Evolutionary conservation across 1,140 invertebrate genomes (phyloP).

Genomic region (Micrasema minimum): DNA sequence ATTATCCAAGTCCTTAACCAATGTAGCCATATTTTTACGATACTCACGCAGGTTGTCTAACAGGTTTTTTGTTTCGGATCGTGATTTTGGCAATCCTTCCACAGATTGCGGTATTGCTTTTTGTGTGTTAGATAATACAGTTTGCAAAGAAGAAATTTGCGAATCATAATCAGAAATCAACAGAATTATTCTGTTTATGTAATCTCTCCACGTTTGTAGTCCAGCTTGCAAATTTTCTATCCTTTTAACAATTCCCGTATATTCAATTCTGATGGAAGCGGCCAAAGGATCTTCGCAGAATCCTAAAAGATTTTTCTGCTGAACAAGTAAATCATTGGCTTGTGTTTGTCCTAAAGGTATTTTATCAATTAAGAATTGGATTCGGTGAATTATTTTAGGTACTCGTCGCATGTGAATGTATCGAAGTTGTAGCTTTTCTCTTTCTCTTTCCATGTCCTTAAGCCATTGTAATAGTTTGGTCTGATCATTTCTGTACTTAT

Average conservation of each 20-base stretch:
- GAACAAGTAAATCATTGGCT: slow-evolving; percentile 70
- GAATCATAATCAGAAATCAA: slow-evolving; percentile 72
- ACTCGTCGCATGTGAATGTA: slow-evolving; percentile 82
- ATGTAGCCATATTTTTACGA: slow-evolving; percentile 69
- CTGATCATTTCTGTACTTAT: slow-evolving; percentile 80
- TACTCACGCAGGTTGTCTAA: slow-evolving; percentile 71
- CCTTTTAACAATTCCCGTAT: slow-evolving; percentile 78
- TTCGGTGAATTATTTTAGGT: slow-evolving; percentile 75
- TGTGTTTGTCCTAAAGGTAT: slow-evolving; percentile 75
- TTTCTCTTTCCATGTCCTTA: slow-evolving; percentile 81
- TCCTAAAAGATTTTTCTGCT: slow-evolving; percentile 76
- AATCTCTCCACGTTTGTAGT: slow-evolving; percentile 84
- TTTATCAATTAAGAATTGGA: slow-evolving; percentile 75
- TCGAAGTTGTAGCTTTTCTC: slow-evolving; percentile 79
- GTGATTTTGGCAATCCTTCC: slow-evolving; percentile 59
- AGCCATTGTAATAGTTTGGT: slow-evolving; percentile 81
- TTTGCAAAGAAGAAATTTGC: slow-evolving; percentile 68
- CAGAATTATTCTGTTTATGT: slow-evolving; percentile 72
- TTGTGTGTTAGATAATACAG: slow-evolving; percentile 70
- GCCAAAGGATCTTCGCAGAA: slow-evolving; percentile 81
- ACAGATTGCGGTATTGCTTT: slow-evolving; percentile 65
- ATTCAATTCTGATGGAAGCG: slow-evolving; percentile 82
- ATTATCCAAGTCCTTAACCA: slow-evolving; percentile 71
- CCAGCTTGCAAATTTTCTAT: slow-evolving; percentile 81
- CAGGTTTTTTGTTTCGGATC: slow-evolving; percentile 65